These are phyloP conservation scores for Erpetoichthys calabaricus DNA, from an alignment of 2,797 vertebrate species.

Conservation along the genomic window DNA sequence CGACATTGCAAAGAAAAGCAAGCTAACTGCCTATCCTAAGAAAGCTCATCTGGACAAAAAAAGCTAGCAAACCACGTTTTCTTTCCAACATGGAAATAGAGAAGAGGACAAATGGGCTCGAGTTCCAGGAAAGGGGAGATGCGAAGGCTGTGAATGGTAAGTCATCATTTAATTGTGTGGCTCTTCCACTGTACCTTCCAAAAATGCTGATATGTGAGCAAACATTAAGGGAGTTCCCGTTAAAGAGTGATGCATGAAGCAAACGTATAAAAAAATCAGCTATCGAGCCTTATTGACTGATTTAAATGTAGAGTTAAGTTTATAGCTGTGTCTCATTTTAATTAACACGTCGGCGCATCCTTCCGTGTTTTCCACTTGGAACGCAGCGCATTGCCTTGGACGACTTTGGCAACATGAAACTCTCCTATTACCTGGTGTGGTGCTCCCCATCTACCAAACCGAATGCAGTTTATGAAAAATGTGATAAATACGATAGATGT, in stretches of 20 bases:
- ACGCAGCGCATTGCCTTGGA: too few species aligned
- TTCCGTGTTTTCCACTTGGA: too few species aligned
- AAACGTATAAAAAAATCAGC: too few species aligned
- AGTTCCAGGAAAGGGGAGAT: constrained; percentile 44
- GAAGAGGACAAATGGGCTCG: constrained; percentile 47
- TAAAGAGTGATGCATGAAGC: too few species aligned
- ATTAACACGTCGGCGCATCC: neutral
- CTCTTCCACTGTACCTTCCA: neutral
- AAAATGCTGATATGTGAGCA: neutral
- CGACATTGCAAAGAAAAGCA: constrained; percentile 6
- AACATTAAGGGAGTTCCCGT: too few species aligned
- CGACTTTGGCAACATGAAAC: too few species aligned
- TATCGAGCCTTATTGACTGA: too few species aligned
- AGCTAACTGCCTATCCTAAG: neutral
- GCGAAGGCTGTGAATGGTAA: constrained; percentile 43
- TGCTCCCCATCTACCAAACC: too few species aligned
- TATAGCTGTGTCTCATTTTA: neutral
- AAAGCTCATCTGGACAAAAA: neutral
- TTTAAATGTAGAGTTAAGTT: too few species aligned
- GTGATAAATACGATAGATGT: too few species aligned
- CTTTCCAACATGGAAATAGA: constrained; percentile 54
- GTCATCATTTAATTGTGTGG: neutral
- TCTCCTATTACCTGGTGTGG: too few species aligned
- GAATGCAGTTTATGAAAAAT: too few species aligned
- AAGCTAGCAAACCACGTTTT: constrained; percentile 12